These are phyloP conservation scores for Ataeniobius toweri DNA, from an alignment of 2,797 vertebrate genomes.

Conservation along the genomic window DNA sequence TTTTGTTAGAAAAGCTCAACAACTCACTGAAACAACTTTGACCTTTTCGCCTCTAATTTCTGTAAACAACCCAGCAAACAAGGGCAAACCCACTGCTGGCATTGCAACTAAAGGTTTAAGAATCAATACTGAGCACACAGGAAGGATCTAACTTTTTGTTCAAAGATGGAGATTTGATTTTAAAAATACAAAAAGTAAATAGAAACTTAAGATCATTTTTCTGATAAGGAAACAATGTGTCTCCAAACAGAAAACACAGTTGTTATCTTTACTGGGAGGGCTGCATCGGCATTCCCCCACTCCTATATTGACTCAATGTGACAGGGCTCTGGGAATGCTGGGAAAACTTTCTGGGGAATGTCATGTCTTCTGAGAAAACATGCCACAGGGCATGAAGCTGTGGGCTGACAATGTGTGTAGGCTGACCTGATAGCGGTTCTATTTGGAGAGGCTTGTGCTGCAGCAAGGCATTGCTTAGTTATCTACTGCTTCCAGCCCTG, in stretches of 20 bases:
- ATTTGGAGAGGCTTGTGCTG: conserved; percentile 67
- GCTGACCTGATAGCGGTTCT: conserved; percentile 68
- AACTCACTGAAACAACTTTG: conserved; percentile 35
- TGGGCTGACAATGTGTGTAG: conserved; percentile 42
- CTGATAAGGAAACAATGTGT: neutral
- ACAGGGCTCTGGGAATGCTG: conserved; percentile 43
- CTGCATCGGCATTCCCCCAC: conserved; percentile 23
- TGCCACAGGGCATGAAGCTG: conserved; percentile 57
- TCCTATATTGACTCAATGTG: conserved; percentile 24
- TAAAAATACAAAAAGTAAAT: neutral
- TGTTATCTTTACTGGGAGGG: conserved; percentile 36
- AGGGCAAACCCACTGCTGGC: conserved; percentile 13
- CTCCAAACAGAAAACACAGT: conserved; percentile 20
- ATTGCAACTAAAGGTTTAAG: neutral
- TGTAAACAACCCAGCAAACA: conserved; percentile 42
- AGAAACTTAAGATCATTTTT: neutral
- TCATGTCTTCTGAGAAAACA: conserved; percentile 53
- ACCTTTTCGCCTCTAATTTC: conserved; percentile 61
- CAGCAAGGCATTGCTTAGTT: conserved; percentile 64
- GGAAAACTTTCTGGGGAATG: conserved; percentile 50
- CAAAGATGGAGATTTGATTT: neutral
- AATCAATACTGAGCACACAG: neutral
- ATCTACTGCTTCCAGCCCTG: conserved; percentile 67
- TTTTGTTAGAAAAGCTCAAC: conserved; percentile 15
- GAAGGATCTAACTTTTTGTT: neutral